Evolutionary conservation across 2,888 invertebrate genomes (phyloP).

Genomic region (Rhabditoides inermis): DNA sequence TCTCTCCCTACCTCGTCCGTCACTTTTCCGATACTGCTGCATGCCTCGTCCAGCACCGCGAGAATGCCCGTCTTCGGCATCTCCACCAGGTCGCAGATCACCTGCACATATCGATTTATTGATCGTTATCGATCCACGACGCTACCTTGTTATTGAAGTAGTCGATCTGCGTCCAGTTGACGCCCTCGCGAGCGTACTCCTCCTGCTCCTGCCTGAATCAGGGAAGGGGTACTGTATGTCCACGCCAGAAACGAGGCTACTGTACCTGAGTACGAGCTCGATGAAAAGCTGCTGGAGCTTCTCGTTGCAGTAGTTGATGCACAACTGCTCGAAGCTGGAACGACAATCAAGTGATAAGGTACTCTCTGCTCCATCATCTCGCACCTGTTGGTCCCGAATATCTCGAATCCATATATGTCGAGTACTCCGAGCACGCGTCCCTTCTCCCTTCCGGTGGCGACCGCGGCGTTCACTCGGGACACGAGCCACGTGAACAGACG

Average conservation of each 20-base stretch:
- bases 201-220: slow-evolving; percentile 96
- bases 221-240: too few relatives aligned
- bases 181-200: slow-evolving; percentile 87
- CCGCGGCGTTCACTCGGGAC: slow-evolving; percentile 78
- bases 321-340: slow-evolving; percentile 79
- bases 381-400: slow-evolving; percentile 85
- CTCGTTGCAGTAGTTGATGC: slow-evolving; percentile 97
- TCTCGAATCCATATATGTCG: slow-evolving; percentile 97
- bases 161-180: slow-evolving; percentile 63
- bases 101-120: slow-evolving; percentile 33
- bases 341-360: slow-evolving; percentile 5
- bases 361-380: neutral
- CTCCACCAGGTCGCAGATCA: slow-evolving; percentile 90
- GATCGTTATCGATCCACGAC: neutral
- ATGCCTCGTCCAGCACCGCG: slow-evolving; percentile 92
- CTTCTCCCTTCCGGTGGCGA: slow-evolving; percentile 57
- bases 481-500: slow-evolving; percentile 89
- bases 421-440: slow-evolving; percentile 83
- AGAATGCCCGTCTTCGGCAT: slow-evolving; percentile 79
- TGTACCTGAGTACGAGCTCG: slow-evolving; percentile 87
- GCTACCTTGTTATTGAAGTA: slow-evolving; percentile 83
- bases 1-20: slow-evolving; percentile 59
- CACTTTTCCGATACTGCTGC: slow-evolving; percentile 85
- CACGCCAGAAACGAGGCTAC: too few relatives aligned
- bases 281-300: slow-evolving; percentile 95